These are phyloP conservation scores for Ormyrus nitidulus DNA, from an alignment of 2,888 invertebrate species.

Conservation along the genomic window DNA sequence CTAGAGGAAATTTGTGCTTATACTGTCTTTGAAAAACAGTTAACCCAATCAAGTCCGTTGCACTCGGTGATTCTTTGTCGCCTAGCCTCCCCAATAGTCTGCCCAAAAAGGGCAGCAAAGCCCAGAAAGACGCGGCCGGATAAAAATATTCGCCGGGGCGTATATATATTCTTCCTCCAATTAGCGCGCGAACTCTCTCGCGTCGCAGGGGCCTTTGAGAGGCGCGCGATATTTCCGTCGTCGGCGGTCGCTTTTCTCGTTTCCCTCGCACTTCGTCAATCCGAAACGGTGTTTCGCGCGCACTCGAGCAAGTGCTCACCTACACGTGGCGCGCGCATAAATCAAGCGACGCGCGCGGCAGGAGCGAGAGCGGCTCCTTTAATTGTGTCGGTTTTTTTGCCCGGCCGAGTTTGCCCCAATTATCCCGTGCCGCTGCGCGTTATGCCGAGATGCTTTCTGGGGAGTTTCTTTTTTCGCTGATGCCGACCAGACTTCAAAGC, in stretches of 20 bases:
- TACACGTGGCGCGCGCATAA: constrained; percentile 53
- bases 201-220: constrained; percentile 67
- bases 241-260: constrained; percentile 59
- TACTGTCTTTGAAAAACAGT: no score
- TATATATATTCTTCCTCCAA: constrained; percentile 70
- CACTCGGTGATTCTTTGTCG: neutral
- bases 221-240: constrained; percentile 75
- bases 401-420: constrained; percentile 50
- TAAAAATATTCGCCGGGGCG: constrained; percentile 54
- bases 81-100: neutral
- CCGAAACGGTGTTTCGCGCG: constrained; percentile 49
- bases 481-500: constrained; percentile 26
- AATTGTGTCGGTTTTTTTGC: constrained; percentile 40
- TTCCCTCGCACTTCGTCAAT: constrained; percentile 57
- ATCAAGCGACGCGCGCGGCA: constrained; percentile 18
- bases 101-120: neutral
- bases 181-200: constrained; percentile 68
- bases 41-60: neutral
- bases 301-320: constrained; percentile 19
- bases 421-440: constrained; percentile 39
- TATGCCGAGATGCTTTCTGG: constrained; percentile 21
- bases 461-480: neutral
- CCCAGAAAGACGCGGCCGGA: neutral
- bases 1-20: no score
- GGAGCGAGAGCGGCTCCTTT: neutral